Conservation (phyloP, 2,797 vertebrate species). For the Macrochelys suwanniensis region DNA sequence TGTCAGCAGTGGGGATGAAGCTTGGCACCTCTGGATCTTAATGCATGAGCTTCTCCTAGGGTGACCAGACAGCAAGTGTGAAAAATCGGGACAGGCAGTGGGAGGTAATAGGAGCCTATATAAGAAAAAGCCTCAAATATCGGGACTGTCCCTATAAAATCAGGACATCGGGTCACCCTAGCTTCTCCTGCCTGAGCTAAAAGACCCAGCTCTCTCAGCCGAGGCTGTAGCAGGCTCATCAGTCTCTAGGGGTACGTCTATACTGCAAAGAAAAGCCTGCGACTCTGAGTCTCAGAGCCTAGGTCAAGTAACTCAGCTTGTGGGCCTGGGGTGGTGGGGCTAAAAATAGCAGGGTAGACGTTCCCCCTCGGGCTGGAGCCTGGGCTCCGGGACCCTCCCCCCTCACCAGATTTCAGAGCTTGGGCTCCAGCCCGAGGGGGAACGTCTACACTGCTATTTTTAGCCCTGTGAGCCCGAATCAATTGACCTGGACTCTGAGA, state of each 20-base stretch:
- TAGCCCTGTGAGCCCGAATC: background rate
- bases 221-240: background rate
- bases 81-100: no score
- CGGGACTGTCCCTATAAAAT: no score
- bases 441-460: background rate
- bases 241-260: background rate
- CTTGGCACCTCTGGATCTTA: background rate
- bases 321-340: background rate
- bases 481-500: background rate
- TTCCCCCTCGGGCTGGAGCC: background rate
- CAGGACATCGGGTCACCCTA: no score
- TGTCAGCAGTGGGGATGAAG: no score
- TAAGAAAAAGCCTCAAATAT: no score
- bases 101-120: no score
- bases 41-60: background rate
- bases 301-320: background rate
- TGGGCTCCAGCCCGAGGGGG: background rate
- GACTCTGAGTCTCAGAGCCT: background rate
- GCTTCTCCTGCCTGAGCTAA: background rate
- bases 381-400: background rate
- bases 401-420: background rate
- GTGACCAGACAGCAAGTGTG: no score
- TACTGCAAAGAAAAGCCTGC: background rate
- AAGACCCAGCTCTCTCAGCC: background rate
- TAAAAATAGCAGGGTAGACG: background rate